These are phyloP conservation scores for Macrobrachium rosenbergii DNA, from an alignment of 1,140 invertebrate species.

Conservation along the genomic window DNA sequence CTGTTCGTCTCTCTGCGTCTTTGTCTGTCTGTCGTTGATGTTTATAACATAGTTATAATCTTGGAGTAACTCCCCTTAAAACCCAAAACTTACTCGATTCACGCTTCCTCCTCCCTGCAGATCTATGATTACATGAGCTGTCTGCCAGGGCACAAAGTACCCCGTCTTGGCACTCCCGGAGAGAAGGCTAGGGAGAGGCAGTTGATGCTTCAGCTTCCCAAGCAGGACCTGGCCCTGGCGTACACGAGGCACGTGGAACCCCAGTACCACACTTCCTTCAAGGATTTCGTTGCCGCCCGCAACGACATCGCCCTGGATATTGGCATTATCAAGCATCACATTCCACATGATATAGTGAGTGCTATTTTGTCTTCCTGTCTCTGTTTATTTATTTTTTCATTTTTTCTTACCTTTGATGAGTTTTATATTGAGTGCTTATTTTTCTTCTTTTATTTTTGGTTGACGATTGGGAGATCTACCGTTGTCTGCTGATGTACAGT, in stretches of 20 bases:
- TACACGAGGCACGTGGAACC: constrained; percentile 89
- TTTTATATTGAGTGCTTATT: too few relatives aligned
- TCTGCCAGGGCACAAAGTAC: constrained; percentile 83
- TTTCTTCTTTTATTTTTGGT: too few relatives aligned
- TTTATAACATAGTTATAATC: not conserved
- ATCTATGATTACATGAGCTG: constrained; percentile 81
- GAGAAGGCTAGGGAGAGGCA: constrained; percentile 85
- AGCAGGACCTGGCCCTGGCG: constrained; percentile 87
- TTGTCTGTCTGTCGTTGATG: not conserved
- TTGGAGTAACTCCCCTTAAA: too few relatives aligned
- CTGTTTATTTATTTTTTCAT: too few relatives aligned
- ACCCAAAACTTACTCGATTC: too few relatives aligned
- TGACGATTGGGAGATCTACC: too few relatives aligned
- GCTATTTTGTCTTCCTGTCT: too few relatives aligned
- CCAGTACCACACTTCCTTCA: constrained; percentile 81
- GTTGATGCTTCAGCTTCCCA: constrained; percentile 90
- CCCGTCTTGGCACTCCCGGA: constrained; percentile 81
- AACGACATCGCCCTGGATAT: constrained; percentile 97
- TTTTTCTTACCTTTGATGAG: not conserved
- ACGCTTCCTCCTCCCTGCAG: constrained; percentile 67
- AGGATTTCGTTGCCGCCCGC: constrained; percentile 90
- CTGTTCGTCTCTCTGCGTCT: constrained; percentile 12
- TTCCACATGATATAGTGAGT: constrained; percentile 58
- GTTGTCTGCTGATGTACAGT: too few relatives aligned
- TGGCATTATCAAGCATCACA: constrained; percentile 76